Evolutionary conservation across 2,113 vertebrate species (phyloP).

Genomic region (Campylorhamphus procurvoides): DNA sequence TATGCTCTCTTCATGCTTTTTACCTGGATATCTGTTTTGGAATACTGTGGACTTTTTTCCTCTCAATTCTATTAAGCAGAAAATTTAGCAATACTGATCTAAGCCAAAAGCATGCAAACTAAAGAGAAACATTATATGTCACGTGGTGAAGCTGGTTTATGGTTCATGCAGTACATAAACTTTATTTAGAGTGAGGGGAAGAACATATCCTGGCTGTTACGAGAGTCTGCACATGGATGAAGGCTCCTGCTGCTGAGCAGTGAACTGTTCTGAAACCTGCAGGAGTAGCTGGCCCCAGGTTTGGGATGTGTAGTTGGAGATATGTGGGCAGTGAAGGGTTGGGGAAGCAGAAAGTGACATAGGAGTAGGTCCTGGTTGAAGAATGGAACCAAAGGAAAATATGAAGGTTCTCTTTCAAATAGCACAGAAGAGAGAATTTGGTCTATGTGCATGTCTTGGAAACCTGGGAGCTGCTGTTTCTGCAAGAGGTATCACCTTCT

Average conservation of each 20-base stretch:
- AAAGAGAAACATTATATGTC: neutral
- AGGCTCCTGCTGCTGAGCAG: neutral
- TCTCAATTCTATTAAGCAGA: neutral
- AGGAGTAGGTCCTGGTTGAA: neutral
- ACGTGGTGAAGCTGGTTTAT: neutral
- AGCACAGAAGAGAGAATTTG: neutral
- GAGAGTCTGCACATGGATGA: neutral
- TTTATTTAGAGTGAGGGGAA: neutral
- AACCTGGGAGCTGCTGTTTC: neutral
- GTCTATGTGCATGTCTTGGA: neutral
- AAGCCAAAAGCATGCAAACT: neutral
- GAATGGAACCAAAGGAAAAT: neutral
- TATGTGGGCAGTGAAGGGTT: accelerated
- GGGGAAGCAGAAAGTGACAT: neutral
- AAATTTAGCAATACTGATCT: neutral
- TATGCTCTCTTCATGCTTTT: neutral
- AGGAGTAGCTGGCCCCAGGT: neutral
- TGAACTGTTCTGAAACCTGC: neutral
- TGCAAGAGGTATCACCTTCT: neutral
- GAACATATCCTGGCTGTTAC: neutral
- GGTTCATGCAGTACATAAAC: neutral
- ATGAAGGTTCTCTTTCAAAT: neutral
- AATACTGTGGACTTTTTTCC: neutral
- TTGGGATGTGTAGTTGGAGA: neutral
- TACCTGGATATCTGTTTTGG: neutral